These are phyloP conservation scores for Drosophila neonasuta DNA, from an alignment of 2,888 invertebrate species.

Conservation along the genomic window DNA sequence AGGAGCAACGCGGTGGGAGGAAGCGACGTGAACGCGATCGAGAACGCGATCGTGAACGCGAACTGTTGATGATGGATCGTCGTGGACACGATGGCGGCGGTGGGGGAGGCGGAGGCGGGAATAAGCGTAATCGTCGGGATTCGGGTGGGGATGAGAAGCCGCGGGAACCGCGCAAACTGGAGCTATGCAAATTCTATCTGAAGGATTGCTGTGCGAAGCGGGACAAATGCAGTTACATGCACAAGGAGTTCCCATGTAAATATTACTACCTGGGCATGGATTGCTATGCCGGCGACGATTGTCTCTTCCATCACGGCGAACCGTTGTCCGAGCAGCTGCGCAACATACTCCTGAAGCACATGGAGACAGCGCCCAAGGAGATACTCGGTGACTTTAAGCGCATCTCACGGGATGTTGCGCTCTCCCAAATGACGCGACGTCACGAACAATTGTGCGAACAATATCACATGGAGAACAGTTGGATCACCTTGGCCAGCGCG, in stretches of 20 bases:
- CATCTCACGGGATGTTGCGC: slow-evolving; percentile 89
- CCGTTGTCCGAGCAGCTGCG: slow-evolving; percentile 91
- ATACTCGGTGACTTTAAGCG: slow-evolving; percentile 95
- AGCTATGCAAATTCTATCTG: slow-evolving; percentile 97
- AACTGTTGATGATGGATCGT: slow-evolving; percentile 52
- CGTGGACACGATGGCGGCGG: slow-evolving; percentile 81
- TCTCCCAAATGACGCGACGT: slow-evolving; percentile 83
- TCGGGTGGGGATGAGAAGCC: slow-evolving; percentile 85
- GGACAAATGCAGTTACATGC: slow-evolving; percentile 97
- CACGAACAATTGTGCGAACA: slow-evolving; percentile 83
- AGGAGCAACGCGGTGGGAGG: slow-evolving; percentile 75
- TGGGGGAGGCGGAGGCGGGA: neutral
- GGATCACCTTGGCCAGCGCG: slow-evolving; percentile 58
- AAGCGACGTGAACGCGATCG: slow-evolving; percentile 82
- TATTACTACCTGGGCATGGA: slow-evolving; percentile 96
- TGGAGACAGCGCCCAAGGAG: slow-evolving; percentile 95
- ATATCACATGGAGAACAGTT: slow-evolving; percentile 79
- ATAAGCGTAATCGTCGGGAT: slow-evolving; percentile 83
- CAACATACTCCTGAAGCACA: slow-evolving; percentile 87
- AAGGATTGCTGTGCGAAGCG: slow-evolving; percentile 97
- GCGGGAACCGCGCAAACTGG: slow-evolving; percentile 92
- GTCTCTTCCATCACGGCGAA: slow-evolving; percentile 96
- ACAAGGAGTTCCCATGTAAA: slow-evolving; percentile 98
- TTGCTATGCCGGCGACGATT: slow-evolving; percentile 91
- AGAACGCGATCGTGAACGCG: slow-evolving; percentile 61